Evolutionary conservation across 2,797 vertebrate genomes (phyloP).

Genomic region (Enteromius treurensis): DNA sequence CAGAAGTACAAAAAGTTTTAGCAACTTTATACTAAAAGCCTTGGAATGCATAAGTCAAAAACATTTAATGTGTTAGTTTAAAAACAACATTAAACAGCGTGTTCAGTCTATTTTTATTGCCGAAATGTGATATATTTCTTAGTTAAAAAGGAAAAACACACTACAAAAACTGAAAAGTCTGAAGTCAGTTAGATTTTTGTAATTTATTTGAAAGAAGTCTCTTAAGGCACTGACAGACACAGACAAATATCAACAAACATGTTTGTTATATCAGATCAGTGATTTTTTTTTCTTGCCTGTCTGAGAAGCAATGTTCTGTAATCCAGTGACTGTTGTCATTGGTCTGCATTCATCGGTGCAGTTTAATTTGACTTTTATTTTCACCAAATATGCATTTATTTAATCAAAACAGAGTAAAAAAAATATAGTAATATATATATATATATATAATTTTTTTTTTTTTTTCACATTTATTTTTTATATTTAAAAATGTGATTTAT

Average conservation of each 20-base stretch:
- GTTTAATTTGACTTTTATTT: background rate
- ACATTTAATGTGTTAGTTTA: slow-evolving; percentile 11
- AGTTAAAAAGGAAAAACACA: background rate
- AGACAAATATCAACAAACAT: background rate
- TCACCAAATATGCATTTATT: background rate
- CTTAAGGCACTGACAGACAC: background rate
- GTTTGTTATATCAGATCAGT: background rate
- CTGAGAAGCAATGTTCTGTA: background rate
- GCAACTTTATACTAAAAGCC: background rate
- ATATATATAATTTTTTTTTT: too few relatives aligned
- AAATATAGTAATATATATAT: background rate
- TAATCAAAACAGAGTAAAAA: background rate
- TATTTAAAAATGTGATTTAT: background rate
- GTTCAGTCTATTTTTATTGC: slow-evolving; percentile 9
- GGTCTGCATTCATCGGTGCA: background rate
- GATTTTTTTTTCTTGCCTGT: background rate
- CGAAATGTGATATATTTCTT: background rate
- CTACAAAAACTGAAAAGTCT: background rate
- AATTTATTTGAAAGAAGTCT: background rate
- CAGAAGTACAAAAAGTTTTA: slow-evolving; percentile 26
- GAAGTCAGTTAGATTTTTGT: background rate
- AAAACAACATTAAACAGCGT: background rate
- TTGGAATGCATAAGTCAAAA: slow-evolving; percentile 4
- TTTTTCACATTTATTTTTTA: too few relatives aligned
- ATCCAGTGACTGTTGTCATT: background rate